Evolutionary conservation across 2,797 vertebrate genomes (phyloP).

Genomic region (Perdix hodgsoniae): DNA sequence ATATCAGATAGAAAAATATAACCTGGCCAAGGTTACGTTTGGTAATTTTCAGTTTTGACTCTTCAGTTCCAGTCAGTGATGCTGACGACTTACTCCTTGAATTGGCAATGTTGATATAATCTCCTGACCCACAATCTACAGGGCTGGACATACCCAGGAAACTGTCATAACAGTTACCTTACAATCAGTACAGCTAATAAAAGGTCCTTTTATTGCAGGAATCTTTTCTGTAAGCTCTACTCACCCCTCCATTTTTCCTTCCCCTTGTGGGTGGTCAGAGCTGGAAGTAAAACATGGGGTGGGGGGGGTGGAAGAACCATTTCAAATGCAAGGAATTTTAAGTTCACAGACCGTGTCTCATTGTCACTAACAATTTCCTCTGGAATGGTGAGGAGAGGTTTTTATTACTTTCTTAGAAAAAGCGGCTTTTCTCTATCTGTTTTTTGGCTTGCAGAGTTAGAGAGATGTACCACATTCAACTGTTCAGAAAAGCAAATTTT

Average conservation of each 20-base stretch:
- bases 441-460: neutral
- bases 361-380: conserved; percentile 56
- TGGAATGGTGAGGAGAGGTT: conserved; percentile 8
- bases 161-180: neutral
- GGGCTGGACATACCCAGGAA: neutral
- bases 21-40: neutral
- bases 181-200: neutral
- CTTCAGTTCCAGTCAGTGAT: neutral
- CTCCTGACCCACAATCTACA: neutral
- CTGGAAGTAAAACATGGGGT: neutral
- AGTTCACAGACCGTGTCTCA: conserved; percentile 28
- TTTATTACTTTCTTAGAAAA: neutral
- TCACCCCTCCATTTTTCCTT: neutral
- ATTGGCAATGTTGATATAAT: neutral
- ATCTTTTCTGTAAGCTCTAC: neutral
- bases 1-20: neutral
- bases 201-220: neutral
- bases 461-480: neutral
- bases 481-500: neutral
- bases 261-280: conserved; percentile 55
- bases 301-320: neutral
- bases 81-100: neutral
- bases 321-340: conserved; percentile 64
- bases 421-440: neutral
- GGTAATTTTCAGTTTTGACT: neutral